Evolutionary conservation across 2,113 vertebrate species (phyloP), one percentile per base, ranked within the genome.

Genomic region (Eleginops maclovinus): DNA sequence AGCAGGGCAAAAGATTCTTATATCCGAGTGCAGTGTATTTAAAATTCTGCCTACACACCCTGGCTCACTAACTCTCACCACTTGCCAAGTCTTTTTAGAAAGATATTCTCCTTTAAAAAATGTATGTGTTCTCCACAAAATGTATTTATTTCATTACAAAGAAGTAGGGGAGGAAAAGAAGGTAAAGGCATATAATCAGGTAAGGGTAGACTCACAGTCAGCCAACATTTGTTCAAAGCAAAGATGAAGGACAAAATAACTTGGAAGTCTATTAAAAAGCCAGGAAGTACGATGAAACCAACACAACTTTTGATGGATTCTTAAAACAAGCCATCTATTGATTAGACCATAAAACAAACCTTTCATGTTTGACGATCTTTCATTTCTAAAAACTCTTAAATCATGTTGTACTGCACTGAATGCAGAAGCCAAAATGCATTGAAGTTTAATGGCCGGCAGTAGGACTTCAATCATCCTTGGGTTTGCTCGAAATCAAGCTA

Each of bases 241-340:
- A 54, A 17, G 31, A 49, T 9, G 21, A 28, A 69, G 16, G 14
- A 19, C 9, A 26, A 64, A 55, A 14, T 1, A 59, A 74, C 22
- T 28, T 54, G 31, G 14, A 64, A 56, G 12, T 31, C 70, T 56
- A 44, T 46, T 72, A 1, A 9, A 26, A 9, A 68, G 56, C 65
- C 21, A n/a, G 16, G 9, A 66, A 66, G 54, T 2, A 19, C 3
- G 2, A 21, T 78, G 16, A 54, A 24, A 71, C 13, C 24, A 73
- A 19, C 41, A 19, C 10, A 78, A 69, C 28, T 50, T 84, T 16
- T 69, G 50, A 81, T n/a, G n/a, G 36, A 58, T 63, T 53, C 31
- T 21, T 28, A 28, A 73, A 75, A 77, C 43, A 75, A 56, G 7
- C 17, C 24, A 55, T 58, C 36, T 61, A 56, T 73, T 51, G 63